A percentile compares a stretch with the other conserved stretches of the same genome.
phyloP scores from a whole-genome alignment of 1,140 invertebrate genomes.

The Drosophila asahinai region DNA sequence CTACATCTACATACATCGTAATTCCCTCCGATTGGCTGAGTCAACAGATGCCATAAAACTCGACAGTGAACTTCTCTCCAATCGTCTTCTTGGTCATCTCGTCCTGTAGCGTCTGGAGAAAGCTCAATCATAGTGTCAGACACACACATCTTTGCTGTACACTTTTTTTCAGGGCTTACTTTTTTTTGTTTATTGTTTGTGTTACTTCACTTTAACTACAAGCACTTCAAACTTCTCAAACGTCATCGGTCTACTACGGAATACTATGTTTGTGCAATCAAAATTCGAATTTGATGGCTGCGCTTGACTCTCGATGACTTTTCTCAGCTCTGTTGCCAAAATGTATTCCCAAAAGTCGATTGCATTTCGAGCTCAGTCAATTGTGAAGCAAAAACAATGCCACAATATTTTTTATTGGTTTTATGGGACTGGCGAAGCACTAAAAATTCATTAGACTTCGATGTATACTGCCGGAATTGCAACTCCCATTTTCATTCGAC shows the following conservation, averaged over 20 bases:
- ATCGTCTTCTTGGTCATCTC: too few relatives aligned
- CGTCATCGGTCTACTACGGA: neutral
- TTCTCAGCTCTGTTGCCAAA: neutral
- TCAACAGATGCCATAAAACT: conserved; percentile 1
- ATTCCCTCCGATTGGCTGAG: neutral
- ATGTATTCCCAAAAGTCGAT: conserved; percentile 13
- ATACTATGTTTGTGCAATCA: conserved; percentile 5
- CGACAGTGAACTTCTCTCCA: neutral
- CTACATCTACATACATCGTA: conserved; percentile 17
- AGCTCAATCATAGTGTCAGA: neutral
- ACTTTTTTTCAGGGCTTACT: neutral
- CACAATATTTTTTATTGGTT: conserved; percentile 37
- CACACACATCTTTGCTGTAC: neutral
- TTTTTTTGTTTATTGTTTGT: too few relatives aligned
- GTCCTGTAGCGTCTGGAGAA: too few relatives aligned
- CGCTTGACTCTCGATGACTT: conserved; percentile 1
- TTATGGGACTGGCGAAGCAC: conserved; percentile 6
- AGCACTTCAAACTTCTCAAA: conserved; percentile 6
- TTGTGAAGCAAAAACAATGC: conserved; percentile 21
- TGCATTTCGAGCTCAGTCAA: conserved; percentile 16
- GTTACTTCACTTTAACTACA: too few relatives aligned
- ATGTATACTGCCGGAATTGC: conserved; percentile 16
- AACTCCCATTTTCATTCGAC: conserved; percentile 21
- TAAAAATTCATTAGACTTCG: conserved; percentile 31
- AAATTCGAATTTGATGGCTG: conserved; percentile 13